Evolutionary conservation across 2,797 vertebrate genomes (phyloP).

Genomic region (Erithacus rubecula): DNA sequence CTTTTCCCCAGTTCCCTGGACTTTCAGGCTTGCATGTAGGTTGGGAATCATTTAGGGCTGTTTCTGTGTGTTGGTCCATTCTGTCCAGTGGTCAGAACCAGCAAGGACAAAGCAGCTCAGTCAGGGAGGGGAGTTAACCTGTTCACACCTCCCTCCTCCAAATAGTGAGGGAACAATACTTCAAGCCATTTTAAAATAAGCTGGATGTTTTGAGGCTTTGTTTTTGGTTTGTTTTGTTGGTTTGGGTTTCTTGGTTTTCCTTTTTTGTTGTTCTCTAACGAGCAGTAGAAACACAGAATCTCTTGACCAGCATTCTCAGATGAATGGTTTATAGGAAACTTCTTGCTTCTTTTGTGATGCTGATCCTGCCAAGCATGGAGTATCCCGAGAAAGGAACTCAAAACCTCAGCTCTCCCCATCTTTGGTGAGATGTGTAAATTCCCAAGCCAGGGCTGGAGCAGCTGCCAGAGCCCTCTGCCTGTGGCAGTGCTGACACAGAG

Average conservation of each 20-base stretch:
- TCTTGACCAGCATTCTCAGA: not conserved
- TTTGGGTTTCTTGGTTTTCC: not conserved
- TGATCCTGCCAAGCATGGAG: not conserved
- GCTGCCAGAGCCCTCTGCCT: not conserved
- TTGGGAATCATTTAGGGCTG: rapidly evolving
- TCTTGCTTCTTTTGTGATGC: not conserved
- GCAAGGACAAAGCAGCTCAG: not conserved
- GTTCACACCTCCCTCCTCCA: rapidly evolving
- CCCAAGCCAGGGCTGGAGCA: not conserved
- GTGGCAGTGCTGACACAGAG: not conserved
- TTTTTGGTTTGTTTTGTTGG: not conserved
- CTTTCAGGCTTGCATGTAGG: rapidly evolving
- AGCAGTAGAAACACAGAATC: not conserved
- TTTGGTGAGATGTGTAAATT: not conserved
- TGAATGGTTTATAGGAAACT: not conserved
- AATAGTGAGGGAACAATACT: not conserved
- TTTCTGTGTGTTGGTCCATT: not conserved
- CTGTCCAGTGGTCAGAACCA: not conserved
- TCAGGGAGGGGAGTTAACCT: not conserved
- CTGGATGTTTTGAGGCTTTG: not conserved
- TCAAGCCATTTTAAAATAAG: not conserved
- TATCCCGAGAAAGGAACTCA: not conserved
- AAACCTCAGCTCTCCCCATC: not conserved
- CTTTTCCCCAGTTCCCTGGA: not conserved
- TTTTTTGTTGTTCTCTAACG: not conserved